Evolutionary conservation across 2,113 vertebrate genomes (phyloP).

Genomic region (Oreochromis niloticus): DNA sequence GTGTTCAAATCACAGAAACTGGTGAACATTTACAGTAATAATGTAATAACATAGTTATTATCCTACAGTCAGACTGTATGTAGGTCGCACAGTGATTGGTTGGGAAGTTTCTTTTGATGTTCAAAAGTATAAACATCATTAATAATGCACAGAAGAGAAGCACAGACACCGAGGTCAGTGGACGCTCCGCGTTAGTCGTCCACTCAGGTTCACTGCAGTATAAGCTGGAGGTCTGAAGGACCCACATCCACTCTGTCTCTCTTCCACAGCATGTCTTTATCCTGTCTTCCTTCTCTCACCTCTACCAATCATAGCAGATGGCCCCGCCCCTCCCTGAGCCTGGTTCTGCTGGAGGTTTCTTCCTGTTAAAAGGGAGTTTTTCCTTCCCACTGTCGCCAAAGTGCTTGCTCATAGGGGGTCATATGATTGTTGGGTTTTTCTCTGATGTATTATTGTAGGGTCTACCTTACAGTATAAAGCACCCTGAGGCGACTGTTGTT

Average conservation of each 20-base stretch:
- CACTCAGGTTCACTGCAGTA: neutral
- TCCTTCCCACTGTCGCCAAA: too few species aligned
- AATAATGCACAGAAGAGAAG: neutral
- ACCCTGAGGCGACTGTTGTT: neutral
- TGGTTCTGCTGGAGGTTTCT: too few species aligned
- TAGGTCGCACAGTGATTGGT: neutral
- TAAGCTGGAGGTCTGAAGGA: neutral
- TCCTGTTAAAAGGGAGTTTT: too few species aligned
- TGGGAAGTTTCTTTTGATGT: neutral
- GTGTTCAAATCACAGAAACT: neutral
- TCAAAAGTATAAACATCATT: neutral
- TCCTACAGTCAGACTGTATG: neutral
- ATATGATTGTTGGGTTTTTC: neutral
- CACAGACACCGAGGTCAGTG: neutral
- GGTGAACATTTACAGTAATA: neutral
- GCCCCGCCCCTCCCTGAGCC: too few species aligned
- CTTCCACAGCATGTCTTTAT: too few species aligned
- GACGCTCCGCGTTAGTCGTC: neutral
- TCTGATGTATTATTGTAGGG: neutral
- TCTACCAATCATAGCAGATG: too few species aligned
- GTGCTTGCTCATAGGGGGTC: neutral
- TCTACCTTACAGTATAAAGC: fast-evolving
- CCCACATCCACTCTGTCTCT: too few species aligned
- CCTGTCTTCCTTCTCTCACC: too few species aligned
- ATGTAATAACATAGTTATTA: neutral